Evolutionary conservation across 2,888 invertebrate species (phyloP).

Genomic region (Pyralis farinalis): DNA sequence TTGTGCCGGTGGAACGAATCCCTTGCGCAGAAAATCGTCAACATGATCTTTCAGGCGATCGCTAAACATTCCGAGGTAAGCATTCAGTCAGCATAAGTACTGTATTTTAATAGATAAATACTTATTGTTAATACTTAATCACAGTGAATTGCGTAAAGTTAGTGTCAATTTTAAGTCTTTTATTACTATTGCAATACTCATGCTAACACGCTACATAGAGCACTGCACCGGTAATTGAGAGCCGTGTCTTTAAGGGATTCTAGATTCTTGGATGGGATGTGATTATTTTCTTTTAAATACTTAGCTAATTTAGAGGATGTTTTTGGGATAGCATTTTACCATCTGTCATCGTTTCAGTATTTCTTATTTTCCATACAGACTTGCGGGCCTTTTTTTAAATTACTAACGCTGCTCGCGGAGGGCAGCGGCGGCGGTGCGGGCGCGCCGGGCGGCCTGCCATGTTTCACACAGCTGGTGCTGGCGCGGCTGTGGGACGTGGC

Average conservation of each 20-base stretch:
- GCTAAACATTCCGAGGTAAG: constrained; percentile 93
- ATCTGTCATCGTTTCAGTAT: too few relatives aligned
- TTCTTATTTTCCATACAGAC: constrained; percentile 71
- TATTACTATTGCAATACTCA: too few relatives aligned
- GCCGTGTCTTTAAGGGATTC: too few relatives aligned
- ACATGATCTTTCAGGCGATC: constrained; percentile 94
- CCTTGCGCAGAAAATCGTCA: constrained; percentile 92
- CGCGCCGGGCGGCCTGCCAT: constrained; percentile 88
- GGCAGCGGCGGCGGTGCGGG: constrained; percentile 82
- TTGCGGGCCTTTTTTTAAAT: constrained; percentile 95
- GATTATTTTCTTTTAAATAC: too few relatives aligned
- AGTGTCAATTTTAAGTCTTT: too few relatives aligned
- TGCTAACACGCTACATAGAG: too few relatives aligned
- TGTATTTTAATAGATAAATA: not conserved
- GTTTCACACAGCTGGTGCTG: constrained; percentile 94
- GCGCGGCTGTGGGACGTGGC: constrained; percentile 95
- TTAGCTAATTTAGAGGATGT: too few relatives aligned
- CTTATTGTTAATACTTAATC: constrained; percentile 2
- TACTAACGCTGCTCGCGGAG: constrained; percentile 93
- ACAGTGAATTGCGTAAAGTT: too few relatives aligned
- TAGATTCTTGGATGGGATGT: too few relatives aligned
- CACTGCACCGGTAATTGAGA: too few relatives aligned
- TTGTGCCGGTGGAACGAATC: constrained; percentile 95
- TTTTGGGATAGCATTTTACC: too few relatives aligned
- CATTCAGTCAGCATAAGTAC: constrained; percentile 2